Conservation (phyloP, 2,797 vertebrate genomes). For the Acanthurus lineatus region DNA sequence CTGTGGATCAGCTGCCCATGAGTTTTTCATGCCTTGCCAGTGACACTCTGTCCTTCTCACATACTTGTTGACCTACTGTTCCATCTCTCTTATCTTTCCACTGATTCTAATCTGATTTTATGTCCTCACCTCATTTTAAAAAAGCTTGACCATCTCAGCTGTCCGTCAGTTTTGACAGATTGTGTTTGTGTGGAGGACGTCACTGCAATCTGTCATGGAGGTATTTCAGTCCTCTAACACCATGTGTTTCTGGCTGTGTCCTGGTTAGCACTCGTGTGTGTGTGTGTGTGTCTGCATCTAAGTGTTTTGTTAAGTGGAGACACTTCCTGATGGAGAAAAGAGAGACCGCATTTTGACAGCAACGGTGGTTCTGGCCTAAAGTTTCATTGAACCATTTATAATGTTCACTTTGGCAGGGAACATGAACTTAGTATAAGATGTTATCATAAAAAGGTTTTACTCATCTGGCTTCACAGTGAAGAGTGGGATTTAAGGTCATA, state of each 20-base stretch:
- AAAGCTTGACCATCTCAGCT: conserved; percentile 38
- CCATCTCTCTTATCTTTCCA: conserved; percentile 6
- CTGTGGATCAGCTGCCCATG: conserved; percentile 19
- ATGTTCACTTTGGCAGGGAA: conserved; percentile 21
- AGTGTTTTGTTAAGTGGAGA: conserved; percentile 25
- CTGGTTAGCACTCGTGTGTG: conserved; percentile 11
- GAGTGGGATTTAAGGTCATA: conserved; percentile 12
- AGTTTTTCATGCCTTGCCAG: conserved; percentile 2
- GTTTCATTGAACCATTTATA: conserved; percentile 5
- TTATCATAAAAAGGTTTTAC: conserved; percentile 12
- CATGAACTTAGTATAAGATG: not conserved
- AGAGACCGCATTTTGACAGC: conserved; percentile 6
- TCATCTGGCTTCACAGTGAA: conserved; percentile 1
- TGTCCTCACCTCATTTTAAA: conserved; percentile 25
- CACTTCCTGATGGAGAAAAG: conserved; percentile 34
- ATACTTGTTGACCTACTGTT: conserved; percentile 10
- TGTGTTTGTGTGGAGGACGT: conserved; percentile 48
- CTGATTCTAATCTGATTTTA: conserved; percentile 20
- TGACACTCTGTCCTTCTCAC: not conserved
- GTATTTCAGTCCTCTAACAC: conserved; percentile 57
- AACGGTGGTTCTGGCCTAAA: conserved; percentile 6
- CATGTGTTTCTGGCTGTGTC: conserved; percentile 41
- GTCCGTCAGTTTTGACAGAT: conserved; percentile 40
- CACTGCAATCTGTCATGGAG: conserved; percentile 32
- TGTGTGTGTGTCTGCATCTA: conserved; percentile 9